Conservation (phyloP, 1,140 invertebrate genomes). For the Drosophila parvula region DNA sequence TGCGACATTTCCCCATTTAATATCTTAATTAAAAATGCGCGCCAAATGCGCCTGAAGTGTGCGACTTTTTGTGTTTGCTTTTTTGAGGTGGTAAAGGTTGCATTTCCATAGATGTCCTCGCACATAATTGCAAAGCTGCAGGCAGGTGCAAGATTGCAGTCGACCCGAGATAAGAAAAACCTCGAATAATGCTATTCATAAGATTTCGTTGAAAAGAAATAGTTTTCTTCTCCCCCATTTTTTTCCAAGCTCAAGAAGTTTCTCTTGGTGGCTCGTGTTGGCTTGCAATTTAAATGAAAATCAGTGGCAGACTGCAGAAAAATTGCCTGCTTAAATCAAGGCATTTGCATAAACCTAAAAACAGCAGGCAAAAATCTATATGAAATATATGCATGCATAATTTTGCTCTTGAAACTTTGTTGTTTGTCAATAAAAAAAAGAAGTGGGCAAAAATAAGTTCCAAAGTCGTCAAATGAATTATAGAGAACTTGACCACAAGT, state of each 20-base stretch:
- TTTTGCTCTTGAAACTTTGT: slow-evolving; percentile 18
- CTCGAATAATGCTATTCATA: slow-evolving; percentile 73
- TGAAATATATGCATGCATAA: slow-evolving; percentile 23
- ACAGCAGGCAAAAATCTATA: slow-evolving; percentile 19
- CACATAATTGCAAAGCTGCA: slow-evolving; percentile 48
- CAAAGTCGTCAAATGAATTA: slow-evolving; percentile 30
- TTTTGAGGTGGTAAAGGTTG: slow-evolving; percentile 42
- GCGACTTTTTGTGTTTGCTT: slow-evolving; percentile 18
- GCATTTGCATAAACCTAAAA: slow-evolving; percentile 58
- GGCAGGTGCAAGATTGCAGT: slow-evolving; percentile 18
- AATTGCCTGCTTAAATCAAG: slow-evolving; percentile 49
- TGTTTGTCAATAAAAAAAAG: slow-evolving; percentile 36
- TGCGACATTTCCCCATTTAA: slow-evolving; percentile 62
- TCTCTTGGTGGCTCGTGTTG: slow-evolving; percentile 26
- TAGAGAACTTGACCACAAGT: slow-evolving; percentile 33
- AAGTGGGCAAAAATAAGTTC: slow-evolving; percentile 11
- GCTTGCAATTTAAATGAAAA: slow-evolving; percentile 73
- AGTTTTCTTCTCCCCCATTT: slow-evolving; percentile 29
- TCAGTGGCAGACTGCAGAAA: slow-evolving; percentile 50
- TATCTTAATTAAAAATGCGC: slow-evolving; percentile 74
- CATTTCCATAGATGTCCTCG: slow-evolving; percentile 56
- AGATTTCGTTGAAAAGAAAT: slow-evolving; percentile 58
- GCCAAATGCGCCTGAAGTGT: slow-evolving; percentile 54
- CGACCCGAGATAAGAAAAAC: slow-evolving; percentile 34
- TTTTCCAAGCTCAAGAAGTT: slow-evolving; percentile 52